A percentile compares a stretch with the other conserved stretches of the same genome.
Evolutionary conservation across 2,888 invertebrate species (phyloP).

Genomic region (Ophioninae sp.): DNA sequence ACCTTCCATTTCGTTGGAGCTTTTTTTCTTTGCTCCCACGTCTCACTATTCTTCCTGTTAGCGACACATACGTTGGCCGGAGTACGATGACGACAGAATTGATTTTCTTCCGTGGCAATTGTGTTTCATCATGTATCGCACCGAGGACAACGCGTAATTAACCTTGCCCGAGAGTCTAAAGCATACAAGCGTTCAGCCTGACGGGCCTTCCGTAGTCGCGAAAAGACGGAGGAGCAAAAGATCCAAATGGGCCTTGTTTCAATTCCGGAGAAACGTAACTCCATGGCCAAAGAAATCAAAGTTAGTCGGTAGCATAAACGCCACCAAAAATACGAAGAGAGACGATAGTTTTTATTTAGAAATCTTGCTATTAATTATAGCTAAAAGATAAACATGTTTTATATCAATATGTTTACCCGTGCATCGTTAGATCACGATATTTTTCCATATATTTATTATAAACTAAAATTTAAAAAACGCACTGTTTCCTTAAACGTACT

Average conservation of each 20-base stretch:
- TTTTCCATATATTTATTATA: too few species aligned
- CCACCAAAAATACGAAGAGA: constrained; percentile 32
- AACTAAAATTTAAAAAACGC: too few species aligned
- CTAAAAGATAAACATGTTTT: too few species aligned
- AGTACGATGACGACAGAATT: neutral
- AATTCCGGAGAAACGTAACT: constrained; percentile 73
- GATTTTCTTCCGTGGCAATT: neutral
- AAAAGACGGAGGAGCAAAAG: neutral
- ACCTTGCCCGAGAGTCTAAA: constrained; percentile 47
- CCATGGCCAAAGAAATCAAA: constrained; percentile 65
- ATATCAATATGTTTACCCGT: too few species aligned
- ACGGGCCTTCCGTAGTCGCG: constrained; percentile 7
- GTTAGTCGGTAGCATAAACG: constrained; percentile 35
- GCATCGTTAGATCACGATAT: too few species aligned
- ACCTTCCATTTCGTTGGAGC: constrained; percentile 23
- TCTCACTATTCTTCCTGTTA: constrained; percentile 24
- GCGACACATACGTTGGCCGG: neutral
- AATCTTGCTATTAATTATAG: too few species aligned
- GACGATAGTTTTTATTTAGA: neutral
- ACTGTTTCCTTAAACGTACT: too few species aligned
- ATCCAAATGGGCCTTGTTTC: constrained; percentile 70
- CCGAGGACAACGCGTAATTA: constrained; percentile 48
- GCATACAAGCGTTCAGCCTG: constrained; percentile 42
- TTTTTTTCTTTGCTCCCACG: constrained; percentile 41
- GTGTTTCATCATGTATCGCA: constrained; percentile 31